Percentiles rank a stretch among this genome's conserved stretches.
Conservation (phyloP, 1,140 invertebrate species). For the Cydia fagiglandana region DNA sequence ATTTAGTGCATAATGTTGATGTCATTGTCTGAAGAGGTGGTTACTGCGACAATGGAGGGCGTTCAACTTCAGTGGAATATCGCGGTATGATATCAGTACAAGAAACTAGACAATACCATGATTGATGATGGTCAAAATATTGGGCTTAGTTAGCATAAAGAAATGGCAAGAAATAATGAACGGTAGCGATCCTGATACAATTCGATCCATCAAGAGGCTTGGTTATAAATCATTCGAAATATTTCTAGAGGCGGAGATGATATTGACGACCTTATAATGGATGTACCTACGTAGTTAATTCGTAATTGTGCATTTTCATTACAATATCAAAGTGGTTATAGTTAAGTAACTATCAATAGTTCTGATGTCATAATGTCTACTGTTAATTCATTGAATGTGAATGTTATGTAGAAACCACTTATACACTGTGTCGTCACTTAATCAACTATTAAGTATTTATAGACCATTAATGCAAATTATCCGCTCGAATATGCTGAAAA, state of each 20-base stretch:
- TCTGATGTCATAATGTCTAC: too few relatives aligned
- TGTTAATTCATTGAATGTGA: too few relatives aligned
- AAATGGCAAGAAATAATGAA: slow-evolving; percentile 31
- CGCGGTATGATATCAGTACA: background rate
- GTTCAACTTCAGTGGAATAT: slow-evolving; percentile 36
- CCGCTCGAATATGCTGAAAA: too few relatives aligned
- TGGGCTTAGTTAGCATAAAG: slow-evolving; percentile 32
- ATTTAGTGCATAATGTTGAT: slow-evolving; percentile 36
- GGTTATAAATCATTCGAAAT: slow-evolving; percentile 21
- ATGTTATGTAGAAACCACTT: too few relatives aligned
- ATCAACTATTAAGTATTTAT: too few relatives aligned
- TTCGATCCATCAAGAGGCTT: slow-evolving; percentile 14
- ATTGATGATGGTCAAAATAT: slow-evolving; percentile 38
- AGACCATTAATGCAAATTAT: too few relatives aligned
- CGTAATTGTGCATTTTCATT: background rate
- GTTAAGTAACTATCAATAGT: background rate
- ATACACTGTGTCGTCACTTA: too few relatives aligned
- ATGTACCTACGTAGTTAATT: background rate
- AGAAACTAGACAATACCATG: slow-evolving; percentile 33
- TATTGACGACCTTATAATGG: slow-evolving; percentile 3
- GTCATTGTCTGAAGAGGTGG: slow-evolving; percentile 14
- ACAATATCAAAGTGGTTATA: background rate
- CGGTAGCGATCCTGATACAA: slow-evolving; percentile 4
- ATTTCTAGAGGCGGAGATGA: background rate
- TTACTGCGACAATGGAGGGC: slow-evolving; percentile 33